phyloP scores from a whole-genome alignment of 2,113 vertebrate species.

The Trochalopteron elliotii region DNA sequence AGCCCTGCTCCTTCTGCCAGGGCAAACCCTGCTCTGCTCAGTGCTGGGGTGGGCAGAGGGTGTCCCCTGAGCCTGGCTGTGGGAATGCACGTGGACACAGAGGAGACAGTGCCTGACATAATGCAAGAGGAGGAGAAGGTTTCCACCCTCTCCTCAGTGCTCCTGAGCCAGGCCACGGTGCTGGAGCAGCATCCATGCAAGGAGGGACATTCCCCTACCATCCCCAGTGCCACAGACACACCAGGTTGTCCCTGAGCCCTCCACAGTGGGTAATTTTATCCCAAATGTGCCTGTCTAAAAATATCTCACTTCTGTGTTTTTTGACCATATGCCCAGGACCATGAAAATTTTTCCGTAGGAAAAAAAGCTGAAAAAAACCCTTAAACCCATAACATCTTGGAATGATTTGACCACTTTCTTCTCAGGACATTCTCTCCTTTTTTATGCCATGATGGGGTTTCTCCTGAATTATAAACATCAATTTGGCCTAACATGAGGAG shows the following conservation, averaged over 20 bases:
- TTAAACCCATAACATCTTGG: constrained; percentile 61
- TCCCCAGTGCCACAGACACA: neutral
- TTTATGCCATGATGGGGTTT: constrained; percentile 36
- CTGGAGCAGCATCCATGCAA: fast-evolving
- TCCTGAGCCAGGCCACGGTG: fast-evolving
- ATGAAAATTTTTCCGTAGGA: constrained; percentile 53
- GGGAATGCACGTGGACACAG: fast-evolving
- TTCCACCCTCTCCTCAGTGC: fast-evolving
- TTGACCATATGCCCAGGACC: constrained; percentile 69
- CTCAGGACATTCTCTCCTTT: constrained; percentile 52
- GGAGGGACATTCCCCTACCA: neutral
- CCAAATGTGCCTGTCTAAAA: constrained; percentile 66
- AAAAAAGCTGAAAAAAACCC: constrained; percentile 27
- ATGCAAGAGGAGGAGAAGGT: neutral
- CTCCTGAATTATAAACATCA: constrained; percentile 58
- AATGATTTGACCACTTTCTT: constrained; percentile 66
- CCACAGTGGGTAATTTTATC: neutral
- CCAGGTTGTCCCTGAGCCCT: neutral
- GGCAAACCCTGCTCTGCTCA: neutral
- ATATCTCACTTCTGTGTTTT: constrained; percentile 67
- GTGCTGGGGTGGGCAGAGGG: neutral
- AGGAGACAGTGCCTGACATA: fast-evolving
- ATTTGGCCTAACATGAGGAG: constrained; percentile 31
- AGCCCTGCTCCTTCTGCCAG: fast-evolving
- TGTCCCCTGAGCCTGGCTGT: neutral